These are phyloP conservation scores for Cuniculus paca DNA, from an alignment of 2,797 vertebrate species.

Conservation along the genomic window DNA sequence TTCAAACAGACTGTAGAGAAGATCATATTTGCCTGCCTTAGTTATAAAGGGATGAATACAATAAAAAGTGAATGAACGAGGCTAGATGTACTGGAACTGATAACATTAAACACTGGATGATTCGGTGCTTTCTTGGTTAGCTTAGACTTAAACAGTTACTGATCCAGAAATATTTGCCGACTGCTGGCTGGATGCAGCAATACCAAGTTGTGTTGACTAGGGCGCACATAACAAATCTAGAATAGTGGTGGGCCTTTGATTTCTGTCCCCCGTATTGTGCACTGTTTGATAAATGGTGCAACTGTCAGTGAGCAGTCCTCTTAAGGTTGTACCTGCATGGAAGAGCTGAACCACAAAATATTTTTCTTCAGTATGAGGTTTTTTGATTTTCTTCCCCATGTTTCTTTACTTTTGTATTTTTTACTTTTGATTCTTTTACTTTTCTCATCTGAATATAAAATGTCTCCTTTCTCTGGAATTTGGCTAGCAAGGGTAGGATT, in stretches of 20 bases:
- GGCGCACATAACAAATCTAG: background rate
- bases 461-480: background rate
- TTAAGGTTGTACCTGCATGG: background rate
- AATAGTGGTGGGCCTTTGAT: background rate
- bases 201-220: background rate
- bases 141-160: background rate
- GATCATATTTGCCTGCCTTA: background rate
- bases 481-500: background rate
- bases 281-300: background rate
- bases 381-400: background rate
- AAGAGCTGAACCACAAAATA: background rate
- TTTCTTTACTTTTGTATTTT: background rate
- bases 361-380: background rate
- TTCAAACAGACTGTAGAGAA: background rate
- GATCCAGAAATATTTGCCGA: background rate
- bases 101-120: background rate
- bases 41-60: background rate
- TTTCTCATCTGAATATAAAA: slow-evolving; percentile 42
- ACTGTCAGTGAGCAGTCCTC: background rate
- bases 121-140: background rate
- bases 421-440: background rate
- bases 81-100: background rate
- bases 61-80: background rate
- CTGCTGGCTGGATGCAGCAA: background rate
- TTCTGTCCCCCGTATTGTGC: background rate